A percentile compares a stretch with the other conserved stretches of the same genome.
phyloP scores from a whole-genome alignment of 1,140 invertebrate genomes.

The Nasonia longicornis region DNA sequence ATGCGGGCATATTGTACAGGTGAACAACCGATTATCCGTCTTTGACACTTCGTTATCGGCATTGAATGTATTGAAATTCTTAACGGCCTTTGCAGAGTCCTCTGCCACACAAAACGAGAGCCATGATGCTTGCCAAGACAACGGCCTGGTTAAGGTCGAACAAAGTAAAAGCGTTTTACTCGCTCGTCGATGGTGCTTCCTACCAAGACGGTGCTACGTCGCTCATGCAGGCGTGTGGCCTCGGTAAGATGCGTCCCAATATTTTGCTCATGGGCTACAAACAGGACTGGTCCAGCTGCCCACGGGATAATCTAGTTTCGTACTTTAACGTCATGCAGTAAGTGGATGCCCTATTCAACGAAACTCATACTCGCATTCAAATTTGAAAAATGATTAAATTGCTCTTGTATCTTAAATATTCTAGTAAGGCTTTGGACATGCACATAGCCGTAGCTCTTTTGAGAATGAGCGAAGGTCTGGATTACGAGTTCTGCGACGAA shows the following conservation, averaged over 20 bases:
- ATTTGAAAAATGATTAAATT: neutral
- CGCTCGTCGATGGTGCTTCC: constrained; percentile 80
- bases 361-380: neutral
- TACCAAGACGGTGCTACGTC: constrained; percentile 82
- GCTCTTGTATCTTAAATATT: constrained; percentile 51
- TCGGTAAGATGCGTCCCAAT: constrained; percentile 92
- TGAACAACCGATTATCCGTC: neutral
- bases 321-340: constrained; percentile 96
- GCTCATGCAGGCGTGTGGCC: constrained; percentile 83
- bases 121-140: constrained; percentile 72
- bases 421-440: constrained; percentile 92
- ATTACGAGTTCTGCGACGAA: constrained; percentile 75
- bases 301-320: constrained; percentile 78
- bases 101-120: constrained; percentile 71
- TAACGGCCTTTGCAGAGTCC: constrained; percentile 62
- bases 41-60: neutral
- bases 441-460: constrained; percentile 91
- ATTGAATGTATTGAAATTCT: neutral
- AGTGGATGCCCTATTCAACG: constrained; percentile 65
- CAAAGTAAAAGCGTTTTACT: constrained; percentile 94
- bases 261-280: constrained; percentile 94
- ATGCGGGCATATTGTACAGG: constrained; percentile 90
- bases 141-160: constrained; percentile 86
- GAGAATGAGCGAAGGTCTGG: constrained; percentile 84
- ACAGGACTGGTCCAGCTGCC: constrained; percentile 86